Conservation (phyloP, 2,888 invertebrate genomes). For the Horisme vitalbata region DNA sequence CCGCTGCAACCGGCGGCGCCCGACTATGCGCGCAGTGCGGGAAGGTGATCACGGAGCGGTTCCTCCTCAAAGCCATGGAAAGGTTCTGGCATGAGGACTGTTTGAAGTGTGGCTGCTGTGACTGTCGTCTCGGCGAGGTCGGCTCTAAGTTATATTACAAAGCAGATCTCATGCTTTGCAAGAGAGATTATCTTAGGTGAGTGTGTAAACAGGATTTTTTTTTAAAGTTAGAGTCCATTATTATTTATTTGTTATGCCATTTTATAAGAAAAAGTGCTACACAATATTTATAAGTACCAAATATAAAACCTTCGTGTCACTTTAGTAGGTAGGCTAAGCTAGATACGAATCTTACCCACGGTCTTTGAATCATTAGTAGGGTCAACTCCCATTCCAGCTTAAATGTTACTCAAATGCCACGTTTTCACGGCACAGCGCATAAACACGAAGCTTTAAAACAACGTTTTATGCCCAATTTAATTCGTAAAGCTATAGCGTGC, state of each 20-base stretch:
- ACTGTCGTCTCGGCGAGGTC: conserved; percentile 96
- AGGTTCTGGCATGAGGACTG: conserved; percentile 97
- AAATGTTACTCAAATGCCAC: conserved; percentile 26
- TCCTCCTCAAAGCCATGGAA: conserved; percentile 92
- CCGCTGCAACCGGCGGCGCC: conserved; percentile 61
- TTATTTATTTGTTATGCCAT: no score
- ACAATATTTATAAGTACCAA: not conserved
- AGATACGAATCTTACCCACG: conserved; percentile 14
- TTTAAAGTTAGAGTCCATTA: no score
- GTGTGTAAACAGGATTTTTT: no score
- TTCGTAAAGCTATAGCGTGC: conserved; percentile 48
- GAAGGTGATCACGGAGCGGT: conserved; percentile 92
- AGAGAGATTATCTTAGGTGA: conserved; percentile 94
- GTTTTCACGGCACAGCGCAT: conserved; percentile 18
- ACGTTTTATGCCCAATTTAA: conserved; percentile 36
- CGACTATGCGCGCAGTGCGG: conserved; percentile 93
- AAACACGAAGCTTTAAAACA: conserved; percentile 25
- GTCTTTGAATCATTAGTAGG: conserved; percentile 14
- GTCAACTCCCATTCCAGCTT: conserved; percentile 15
- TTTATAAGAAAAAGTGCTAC: no score
- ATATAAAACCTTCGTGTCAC: conserved; percentile 4
- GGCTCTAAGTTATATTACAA: conserved; percentile 95
- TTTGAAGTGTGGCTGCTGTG: conserved; percentile 95
- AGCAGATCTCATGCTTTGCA: conserved; percentile 95
- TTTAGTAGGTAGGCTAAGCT: no score